Evolutionary conservation across 2,888 invertebrate genomes (phyloP).

Genomic region (Andrena marginata): DNA sequence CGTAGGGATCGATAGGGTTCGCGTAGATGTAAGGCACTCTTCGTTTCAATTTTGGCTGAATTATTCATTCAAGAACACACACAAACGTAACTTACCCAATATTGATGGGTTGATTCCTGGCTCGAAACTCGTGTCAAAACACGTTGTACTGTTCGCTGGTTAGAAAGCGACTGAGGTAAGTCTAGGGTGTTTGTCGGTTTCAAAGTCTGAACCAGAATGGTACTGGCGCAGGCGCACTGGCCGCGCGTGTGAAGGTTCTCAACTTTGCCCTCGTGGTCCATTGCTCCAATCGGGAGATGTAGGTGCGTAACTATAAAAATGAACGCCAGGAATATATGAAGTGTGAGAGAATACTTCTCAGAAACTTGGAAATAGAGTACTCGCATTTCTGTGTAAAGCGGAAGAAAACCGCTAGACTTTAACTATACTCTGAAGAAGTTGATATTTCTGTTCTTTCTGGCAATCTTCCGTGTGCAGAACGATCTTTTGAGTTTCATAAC

Average conservation of each 20-base stretch:
- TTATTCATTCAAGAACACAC: constrained; percentile 45
- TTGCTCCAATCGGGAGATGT: constrained; percentile 7
- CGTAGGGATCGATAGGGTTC: not conserved
- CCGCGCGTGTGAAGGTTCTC: constrained; percentile 49
- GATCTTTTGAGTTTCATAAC: not conserved
- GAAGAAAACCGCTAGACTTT: not conserved
- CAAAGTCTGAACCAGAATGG: constrained; percentile 72
- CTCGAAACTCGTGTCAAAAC: constrained; percentile 37
- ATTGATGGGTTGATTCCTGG: constrained; percentile 57
- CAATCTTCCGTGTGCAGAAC: not conserved
- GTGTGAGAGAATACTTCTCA: not conserved
- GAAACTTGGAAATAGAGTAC: not conserved
- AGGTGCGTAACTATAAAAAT: constrained; percentile 2
- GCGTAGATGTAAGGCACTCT: constrained; percentile 6
- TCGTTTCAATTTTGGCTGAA: not conserved
- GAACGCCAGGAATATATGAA: constrained; percentile 16
- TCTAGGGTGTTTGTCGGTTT: constrained; percentile 67
- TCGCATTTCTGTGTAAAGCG: too few relatives aligned
- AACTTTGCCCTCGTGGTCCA: constrained; percentile 20
- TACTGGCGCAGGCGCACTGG: constrained; percentile 67
- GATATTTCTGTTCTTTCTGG: not conserved
- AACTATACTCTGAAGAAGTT: not conserved
- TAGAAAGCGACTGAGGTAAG: constrained; percentile 73
- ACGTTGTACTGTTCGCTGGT: constrained; percentile 58
- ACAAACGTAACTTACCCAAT: constrained; percentile 71